A percentile compares a stretch with the other conserved stretches of the same genome.
phyloP scores from a whole-genome alignment of 2,113 vertebrate genomes.

The Neoarius graeffei region DNA sequence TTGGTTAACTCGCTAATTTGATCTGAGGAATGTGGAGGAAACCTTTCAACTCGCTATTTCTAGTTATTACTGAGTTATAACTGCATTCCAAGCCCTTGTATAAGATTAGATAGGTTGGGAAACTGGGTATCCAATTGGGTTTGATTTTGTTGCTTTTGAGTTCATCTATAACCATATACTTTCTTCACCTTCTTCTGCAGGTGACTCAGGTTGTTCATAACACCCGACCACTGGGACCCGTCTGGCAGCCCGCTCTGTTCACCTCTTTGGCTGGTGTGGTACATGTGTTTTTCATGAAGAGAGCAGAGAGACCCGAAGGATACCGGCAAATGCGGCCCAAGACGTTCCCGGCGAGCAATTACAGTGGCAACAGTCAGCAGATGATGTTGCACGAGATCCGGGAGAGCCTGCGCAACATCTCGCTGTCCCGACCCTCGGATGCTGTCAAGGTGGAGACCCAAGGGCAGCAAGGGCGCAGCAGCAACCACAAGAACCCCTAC shows the following conservation, averaged over 20 bases:
- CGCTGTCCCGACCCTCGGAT: constrained; percentile 87
- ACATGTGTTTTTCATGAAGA: constrained; percentile 96
- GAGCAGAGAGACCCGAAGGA: constrained; percentile 94
- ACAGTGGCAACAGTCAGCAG: constrained; percentile 91
- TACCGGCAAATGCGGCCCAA: constrained; percentile 98
- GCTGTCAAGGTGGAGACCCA: constrained; percentile 84
- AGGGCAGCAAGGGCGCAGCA: constrained; percentile 84
- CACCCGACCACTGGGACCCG: constrained; percentile 39
- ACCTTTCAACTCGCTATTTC: too few relatives aligned
- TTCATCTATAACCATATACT: too few relatives aligned
- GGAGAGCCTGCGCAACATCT: constrained; percentile 87
- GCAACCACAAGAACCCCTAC: constrained; percentile 82
- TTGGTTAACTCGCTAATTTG: too few relatives aligned
- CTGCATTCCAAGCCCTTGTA: too few relatives aligned
- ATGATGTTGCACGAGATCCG: constrained; percentile 99
- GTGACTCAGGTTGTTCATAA: background rate
- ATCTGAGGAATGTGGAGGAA: too few relatives aligned
- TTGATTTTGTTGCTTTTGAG: too few relatives aligned
- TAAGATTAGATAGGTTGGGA: too few relatives aligned
- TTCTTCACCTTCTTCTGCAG: background rate
- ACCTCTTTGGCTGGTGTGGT: constrained; percentile 70
- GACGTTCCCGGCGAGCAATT: constrained; percentile 94
- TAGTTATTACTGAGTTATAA: too few relatives aligned
- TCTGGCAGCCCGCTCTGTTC: constrained; percentile 57
- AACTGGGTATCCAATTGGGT: too few relatives aligned